A percentile compares a stretch with the other conserved stretches of the same genome.
Conservation (phyloP, 1,140 invertebrate genomes). For the Calosoma granatense region DNA sequence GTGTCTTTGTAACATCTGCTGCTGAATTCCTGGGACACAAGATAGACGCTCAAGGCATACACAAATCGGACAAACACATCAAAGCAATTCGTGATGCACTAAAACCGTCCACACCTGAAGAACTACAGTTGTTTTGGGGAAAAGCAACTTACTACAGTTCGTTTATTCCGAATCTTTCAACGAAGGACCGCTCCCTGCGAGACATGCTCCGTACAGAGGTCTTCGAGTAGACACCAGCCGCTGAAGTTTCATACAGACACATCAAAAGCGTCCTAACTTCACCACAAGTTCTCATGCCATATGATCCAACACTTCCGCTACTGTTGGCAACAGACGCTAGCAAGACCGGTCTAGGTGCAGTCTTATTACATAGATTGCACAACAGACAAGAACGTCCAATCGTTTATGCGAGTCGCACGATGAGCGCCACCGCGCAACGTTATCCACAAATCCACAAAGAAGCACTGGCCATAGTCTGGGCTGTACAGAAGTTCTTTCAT, state of each 20-base stretch:
- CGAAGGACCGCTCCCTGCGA: too few species aligned
- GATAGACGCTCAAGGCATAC: conserved; percentile 24
- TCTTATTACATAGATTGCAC: conserved; percentile 26
- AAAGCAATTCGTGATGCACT: conserved; percentile 21
- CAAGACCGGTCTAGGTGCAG: conserved; percentile 16
- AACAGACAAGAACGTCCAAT: conserved; percentile 24
- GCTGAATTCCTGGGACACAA: conserved; percentile 23
- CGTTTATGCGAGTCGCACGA: conserved; percentile 29
- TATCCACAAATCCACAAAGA: conserved; percentile 42
- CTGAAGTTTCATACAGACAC: conserved; percentile 12
- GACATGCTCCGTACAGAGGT: too few species aligned
- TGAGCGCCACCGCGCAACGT: conserved; percentile 29
- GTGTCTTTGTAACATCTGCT: conserved; percentile 20
- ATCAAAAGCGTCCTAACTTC: conserved; percentile 16
- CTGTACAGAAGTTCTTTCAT: conserved; percentile 31
- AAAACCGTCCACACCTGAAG: conserved; percentile 12
- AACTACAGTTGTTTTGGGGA: conserved; percentile 16
- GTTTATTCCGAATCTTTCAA: conserved; percentile 12
- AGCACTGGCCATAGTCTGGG: conserved; percentile 37
- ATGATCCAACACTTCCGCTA: conserved; percentile 28
- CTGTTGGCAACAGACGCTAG: conserved; percentile 26
- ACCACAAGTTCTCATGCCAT: conserved; percentile 28
- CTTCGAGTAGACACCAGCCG: conserved; percentile 16
- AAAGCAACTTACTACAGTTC: conserved; percentile 8
- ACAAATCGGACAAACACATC: conserved; percentile 28